Conservation (phyloP, 2,113 vertebrate genomes). For the Brienomyrus brachyistius region DNA sequence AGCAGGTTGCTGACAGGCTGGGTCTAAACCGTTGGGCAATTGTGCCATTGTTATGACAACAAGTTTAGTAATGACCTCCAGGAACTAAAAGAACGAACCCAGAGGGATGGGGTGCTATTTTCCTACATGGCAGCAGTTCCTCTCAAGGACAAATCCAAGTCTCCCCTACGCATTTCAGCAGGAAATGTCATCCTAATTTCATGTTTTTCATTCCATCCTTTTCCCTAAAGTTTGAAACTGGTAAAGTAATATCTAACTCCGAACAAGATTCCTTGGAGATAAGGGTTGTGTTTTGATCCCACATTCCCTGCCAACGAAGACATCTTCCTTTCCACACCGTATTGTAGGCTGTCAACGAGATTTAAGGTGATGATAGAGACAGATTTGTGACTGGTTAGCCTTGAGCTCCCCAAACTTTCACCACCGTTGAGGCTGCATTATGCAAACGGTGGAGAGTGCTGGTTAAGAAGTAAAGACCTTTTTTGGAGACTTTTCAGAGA, state of each 20-base stretch:
- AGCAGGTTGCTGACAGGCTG: not conserved
- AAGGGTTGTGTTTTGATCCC: not conserved
- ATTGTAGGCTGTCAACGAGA: not conserved
- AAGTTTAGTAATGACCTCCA: not conserved
- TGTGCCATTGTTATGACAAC: slow-evolving; percentile 5
- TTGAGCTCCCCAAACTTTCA: not conserved
- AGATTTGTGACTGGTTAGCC: not conserved
- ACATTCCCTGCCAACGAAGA: not conserved
- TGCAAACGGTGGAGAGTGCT: not conserved
- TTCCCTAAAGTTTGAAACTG: not conserved
- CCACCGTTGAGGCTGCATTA: not conserved
- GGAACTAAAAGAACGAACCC: not conserved
- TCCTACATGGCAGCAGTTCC: not conserved
- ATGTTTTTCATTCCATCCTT: not conserved
- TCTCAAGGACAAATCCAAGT: not conserved
- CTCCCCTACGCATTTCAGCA: not conserved
- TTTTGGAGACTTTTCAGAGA: not conserved
- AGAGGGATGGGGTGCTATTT: not conserved
- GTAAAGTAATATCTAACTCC: not conserved
- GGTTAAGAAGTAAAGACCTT: not conserved
- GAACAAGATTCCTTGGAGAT: not conserved
- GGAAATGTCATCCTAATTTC: not conserved
- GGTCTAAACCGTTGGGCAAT: not conserved
- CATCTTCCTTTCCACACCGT: not conserved
- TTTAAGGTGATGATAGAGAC: not conserved